Evolutionary conservation across 2,797 vertebrate species (phyloP), one percentile per base, ranked within the genome.

Genomic region (Hafferia zeledoni): DNA sequence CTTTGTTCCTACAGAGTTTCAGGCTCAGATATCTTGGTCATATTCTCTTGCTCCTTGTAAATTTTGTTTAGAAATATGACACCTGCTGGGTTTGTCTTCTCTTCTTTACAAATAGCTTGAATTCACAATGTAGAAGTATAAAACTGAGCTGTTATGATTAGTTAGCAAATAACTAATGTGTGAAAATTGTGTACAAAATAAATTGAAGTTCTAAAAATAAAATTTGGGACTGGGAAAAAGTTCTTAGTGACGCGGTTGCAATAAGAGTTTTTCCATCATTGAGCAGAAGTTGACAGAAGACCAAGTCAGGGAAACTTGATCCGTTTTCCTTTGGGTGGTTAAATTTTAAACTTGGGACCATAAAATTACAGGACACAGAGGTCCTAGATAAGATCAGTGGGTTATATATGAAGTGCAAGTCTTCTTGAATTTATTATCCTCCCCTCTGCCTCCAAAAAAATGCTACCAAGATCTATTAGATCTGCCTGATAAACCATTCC

Each of bases 31-130:
- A 94, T 95, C 94, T 82, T 94, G 92, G 97, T 97, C 80, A 83
- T 91, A 71, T 95, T 96, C 68, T 95, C 79, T 90, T 89, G 83
- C 44, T 88, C 63, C 75, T 61, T 97, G 75, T 98, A 97, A 96
- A 96, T 94, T 95, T 82, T 78, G 89, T 98, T 94, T 96, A 88
- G 91, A 97, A 97, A 91, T 98, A 97, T 96, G 97, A 98, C 97
- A 98, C 97, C 98, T 97, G 93, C 96, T 96, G 98, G 94, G 95
- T 96, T 97, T 96, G 97, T 96, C 90, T 96, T 96, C 95, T 95
- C 95, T 97, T 95, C 94, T 70, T 95, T 97, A 90, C 93, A 75
- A 90, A 72, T 56, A 53, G 57, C 53, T 81, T 50, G 60, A 72
- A 61, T 81, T 75, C 0, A 1, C 43, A 41, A 30, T 70, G 18